Percentiles rank a stretch among this genome's conserved stretches.
These are phyloP conservation scores for Galeruca laticollis DNA, from an alignment of 2,888 invertebrate species.

Conservation along the genomic window DNA sequence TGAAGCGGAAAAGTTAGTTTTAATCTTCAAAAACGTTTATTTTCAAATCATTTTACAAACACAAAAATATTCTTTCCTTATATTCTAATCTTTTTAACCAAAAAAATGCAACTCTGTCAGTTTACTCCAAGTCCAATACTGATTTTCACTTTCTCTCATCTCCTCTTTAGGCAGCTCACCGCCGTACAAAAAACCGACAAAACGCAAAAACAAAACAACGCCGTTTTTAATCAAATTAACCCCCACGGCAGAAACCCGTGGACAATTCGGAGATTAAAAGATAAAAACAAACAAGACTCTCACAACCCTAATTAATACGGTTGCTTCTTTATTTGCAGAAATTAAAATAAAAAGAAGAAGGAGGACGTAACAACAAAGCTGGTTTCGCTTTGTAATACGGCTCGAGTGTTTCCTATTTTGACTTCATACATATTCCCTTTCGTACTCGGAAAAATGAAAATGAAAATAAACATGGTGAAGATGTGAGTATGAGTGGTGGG, in stretches of 20 bases:
- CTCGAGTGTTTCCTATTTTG: slow-evolving; percentile 41
- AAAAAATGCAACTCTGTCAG: too few species aligned
- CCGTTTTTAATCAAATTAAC: slow-evolving; percentile 44
- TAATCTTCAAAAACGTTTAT: too few species aligned
- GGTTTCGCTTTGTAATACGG: slow-evolving; percentile 18
- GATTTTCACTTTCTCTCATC: neutral
- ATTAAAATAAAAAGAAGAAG: slow-evolving; percentile 36
- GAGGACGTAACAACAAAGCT: slow-evolving; percentile 31
- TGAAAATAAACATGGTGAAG: slow-evolving; percentile 40
- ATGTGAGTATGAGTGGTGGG: slow-evolving; percentile 3
- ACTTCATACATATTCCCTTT: slow-evolving; percentile 30
- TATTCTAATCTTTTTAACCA: too few species aligned
- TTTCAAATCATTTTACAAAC: too few species aligned
- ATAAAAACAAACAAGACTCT: slow-evolving; percentile 44
- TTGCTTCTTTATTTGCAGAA: slow-evolving; percentile 40
- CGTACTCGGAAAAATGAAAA: slow-evolving; percentile 39
- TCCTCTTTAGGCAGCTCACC: neutral
- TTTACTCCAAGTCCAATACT: neutral
- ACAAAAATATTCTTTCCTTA: too few species aligned
- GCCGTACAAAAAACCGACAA: slow-evolving; percentile 25
- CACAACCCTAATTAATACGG: slow-evolving; percentile 43
- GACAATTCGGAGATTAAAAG: slow-evolving; percentile 45
- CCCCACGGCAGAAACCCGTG: slow-evolving; percentile 43
- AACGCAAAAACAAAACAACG: slow-evolving; percentile 32
- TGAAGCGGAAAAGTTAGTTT: too few species aligned